Percentiles rank a stretch among this genome's conserved stretches.
These are phyloP conservation scores for Falco novaeseelandiae DNA, from an alignment of 2,797 vertebrate species.

Conservation along the genomic window DNA sequence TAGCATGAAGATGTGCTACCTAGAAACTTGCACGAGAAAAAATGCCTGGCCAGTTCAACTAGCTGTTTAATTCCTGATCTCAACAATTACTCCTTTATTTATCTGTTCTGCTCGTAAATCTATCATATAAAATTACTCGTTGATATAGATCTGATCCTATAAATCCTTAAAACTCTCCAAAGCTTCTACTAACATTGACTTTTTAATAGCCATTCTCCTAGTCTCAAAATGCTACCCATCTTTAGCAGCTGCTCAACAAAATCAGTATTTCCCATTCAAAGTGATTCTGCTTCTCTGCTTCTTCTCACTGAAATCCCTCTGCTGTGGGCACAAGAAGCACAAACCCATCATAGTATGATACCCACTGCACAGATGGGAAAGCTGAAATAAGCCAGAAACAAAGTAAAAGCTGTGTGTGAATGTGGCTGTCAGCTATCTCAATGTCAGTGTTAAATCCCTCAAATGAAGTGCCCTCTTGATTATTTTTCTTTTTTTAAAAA, in stretches of 20 bases:
- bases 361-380: not conserved
- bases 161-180: not conserved
- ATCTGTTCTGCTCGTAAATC: not conserved
- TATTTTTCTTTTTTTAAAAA: not conserved
- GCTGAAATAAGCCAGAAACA: not conserved
- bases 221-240: not conserved
- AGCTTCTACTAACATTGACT: not conserved
- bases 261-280: not conserved
- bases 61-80: not conserved
- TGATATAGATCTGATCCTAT: not conserved
- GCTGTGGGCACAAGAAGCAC: not conserved
- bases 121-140: not conserved
- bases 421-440: not conserved
- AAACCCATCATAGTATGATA: accelerated
- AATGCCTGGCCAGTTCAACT: not conserved
- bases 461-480: not conserved
- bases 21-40: not conserved
- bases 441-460: not conserved
- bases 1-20: not conserved
- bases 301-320: not conserved
- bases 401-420: not conserved
- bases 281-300: not conserved
- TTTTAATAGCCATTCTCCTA: not conserved
- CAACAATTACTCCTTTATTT: not conserved
- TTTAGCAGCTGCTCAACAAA: not conserved